Evolutionary conservation across 1,140 invertebrate species (phyloP).

Genomic region (Drosophila sulfurigaster): DNA sequence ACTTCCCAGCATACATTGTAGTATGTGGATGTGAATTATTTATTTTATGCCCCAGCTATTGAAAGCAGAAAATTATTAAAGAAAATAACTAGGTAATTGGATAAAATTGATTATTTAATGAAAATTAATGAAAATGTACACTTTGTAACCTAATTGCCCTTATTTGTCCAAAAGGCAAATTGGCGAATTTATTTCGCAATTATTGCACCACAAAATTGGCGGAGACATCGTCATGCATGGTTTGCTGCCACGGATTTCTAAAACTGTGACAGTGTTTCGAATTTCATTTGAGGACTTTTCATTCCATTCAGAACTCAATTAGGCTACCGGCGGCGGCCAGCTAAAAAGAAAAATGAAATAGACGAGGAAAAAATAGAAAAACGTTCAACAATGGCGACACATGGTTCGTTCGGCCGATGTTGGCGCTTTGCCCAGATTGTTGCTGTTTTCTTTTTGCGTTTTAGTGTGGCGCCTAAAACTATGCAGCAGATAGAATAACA

Average conservation of each 20-base stretch:
- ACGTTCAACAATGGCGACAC: slow-evolving; percentile 26
- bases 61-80: slow-evolving; percentile 2
- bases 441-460: background rate
- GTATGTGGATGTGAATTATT: slow-evolving; percentile 8
- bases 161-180: slow-evolving; percentile 4
- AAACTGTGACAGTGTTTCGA: background rate
- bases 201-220: slow-evolving; percentile 8
- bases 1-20: background rate
- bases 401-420: slow-evolving; percentile 3
- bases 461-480: slow-evolving; percentile 40
- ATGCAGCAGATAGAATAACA: slow-evolving; percentile 44
- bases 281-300: slow-evolving; percentile 18
- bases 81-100: slow-evolving; percentile 10
- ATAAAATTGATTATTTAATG: slow-evolving; percentile 20
- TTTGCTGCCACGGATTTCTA: slow-evolving; percentile 11
- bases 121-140: slow-evolving; percentile 10
- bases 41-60: background rate
- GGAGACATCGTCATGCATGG: background rate
- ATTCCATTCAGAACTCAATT: slow-evolving; percentile 41
- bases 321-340: background rate
- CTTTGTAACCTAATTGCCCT: background rate
- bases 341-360: slow-evolving; percentile 11
- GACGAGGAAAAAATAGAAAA: background rate
- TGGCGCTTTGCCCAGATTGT: slow-evolving; percentile 8
- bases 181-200: slow-evolving; percentile 11